Percentiles rank a stretch among this genome's conserved stretches.
Evolutionary conservation across 2,797 vertebrate genomes (phyloP).

Genomic region (Liparis tanakae): DNA sequence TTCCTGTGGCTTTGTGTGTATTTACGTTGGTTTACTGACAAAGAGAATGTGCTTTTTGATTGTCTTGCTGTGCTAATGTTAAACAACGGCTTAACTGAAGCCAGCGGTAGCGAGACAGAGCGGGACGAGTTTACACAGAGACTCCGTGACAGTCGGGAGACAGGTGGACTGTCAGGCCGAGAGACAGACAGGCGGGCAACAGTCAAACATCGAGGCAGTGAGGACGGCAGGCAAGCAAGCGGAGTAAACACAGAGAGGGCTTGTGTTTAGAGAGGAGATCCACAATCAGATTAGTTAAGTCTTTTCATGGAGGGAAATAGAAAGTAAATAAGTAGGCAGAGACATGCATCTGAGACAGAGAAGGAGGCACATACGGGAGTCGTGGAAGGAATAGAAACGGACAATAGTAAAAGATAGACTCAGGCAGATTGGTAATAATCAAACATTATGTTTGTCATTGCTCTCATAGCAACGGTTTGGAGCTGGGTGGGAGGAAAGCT

Average conservation of each 20-base stretch:
- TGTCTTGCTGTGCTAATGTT: constrained; percentile 66
- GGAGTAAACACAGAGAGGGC: constrained; percentile 51
- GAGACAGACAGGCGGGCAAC: constrained; percentile 68
- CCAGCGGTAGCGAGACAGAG: constrained; percentile 44
- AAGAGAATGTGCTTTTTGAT: constrained; percentile 71
- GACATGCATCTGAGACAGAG: constrained; percentile 21
- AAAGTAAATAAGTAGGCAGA: constrained; percentile 14
- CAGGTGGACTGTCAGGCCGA: constrained; percentile 56
- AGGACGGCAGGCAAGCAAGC: constrained; percentile 19
- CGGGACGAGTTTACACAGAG: constrained; percentile 25
- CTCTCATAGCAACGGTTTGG: constrained; percentile 63
- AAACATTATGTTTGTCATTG: constrained; percentile 34
- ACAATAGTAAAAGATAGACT: constrained; percentile 37
- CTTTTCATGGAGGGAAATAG: constrained; percentile 9
- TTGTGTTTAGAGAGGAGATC: constrained; percentile 54
- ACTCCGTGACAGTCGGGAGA: constrained; percentile 42
- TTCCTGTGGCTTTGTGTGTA: constrained; percentile 41
- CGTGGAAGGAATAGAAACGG: constrained; percentile 25
- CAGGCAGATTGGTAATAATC: constrained; percentile 47
- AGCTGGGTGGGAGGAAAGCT: constrained; percentile 31
- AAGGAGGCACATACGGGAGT: neutral
- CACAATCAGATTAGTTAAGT: constrained; percentile 47
- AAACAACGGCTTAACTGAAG: constrained; percentile 69
- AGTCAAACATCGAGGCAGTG: constrained; percentile 55
- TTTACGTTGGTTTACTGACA: constrained; percentile 62